These are phyloP conservation scores for Labroides dimidiatus DNA, from an alignment of 2,797 vertebrate genomes.

Conservation along the genomic window DNA sequence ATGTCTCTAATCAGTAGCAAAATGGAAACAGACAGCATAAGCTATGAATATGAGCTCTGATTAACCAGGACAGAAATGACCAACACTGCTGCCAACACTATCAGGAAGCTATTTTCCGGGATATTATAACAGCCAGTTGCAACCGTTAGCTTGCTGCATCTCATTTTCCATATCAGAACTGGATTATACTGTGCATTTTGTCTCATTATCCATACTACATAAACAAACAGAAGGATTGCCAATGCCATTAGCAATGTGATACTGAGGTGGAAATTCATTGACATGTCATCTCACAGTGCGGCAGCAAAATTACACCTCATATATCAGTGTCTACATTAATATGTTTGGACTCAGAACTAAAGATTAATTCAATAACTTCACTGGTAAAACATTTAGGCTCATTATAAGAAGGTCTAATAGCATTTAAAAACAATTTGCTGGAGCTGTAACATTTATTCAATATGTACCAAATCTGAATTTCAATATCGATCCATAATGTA, in stretches of 20 bases:
- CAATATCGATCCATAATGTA: constrained; percentile 28
- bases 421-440: constrained; percentile 40
- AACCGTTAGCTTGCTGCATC: constrained; percentile 16
- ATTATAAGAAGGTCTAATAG: constrained; percentile 37
- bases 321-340: constrained; percentile 17
- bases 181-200: neutral
- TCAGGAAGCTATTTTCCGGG: constrained; percentile 27
- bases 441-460: constrained; percentile 46
- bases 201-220: constrained; percentile 23
- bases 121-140: constrained; percentile 23
- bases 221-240: constrained; percentile 30
- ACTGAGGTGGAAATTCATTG: constrained; percentile 18
- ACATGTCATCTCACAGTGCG: constrained; percentile 20
- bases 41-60: constrained; percentile 35
- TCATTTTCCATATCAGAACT: constrained; percentile 8
- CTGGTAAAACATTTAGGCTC: constrained; percentile 31
- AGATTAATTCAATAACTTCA: constrained; percentile 25
- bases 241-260: constrained; percentile 24
- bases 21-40: constrained; percentile 24
- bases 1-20: constrained; percentile 29
- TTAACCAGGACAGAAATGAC: constrained; percentile 33
- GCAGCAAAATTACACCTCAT: constrained; percentile 36
- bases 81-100: constrained; percentile 17
- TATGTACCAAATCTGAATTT: constrained; percentile 43
- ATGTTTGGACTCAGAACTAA: constrained; percentile 33